Evolutionary conservation across 2,888 invertebrate genomes (phyloP).

Genomic region (Crepidodera aurea): DNA sequence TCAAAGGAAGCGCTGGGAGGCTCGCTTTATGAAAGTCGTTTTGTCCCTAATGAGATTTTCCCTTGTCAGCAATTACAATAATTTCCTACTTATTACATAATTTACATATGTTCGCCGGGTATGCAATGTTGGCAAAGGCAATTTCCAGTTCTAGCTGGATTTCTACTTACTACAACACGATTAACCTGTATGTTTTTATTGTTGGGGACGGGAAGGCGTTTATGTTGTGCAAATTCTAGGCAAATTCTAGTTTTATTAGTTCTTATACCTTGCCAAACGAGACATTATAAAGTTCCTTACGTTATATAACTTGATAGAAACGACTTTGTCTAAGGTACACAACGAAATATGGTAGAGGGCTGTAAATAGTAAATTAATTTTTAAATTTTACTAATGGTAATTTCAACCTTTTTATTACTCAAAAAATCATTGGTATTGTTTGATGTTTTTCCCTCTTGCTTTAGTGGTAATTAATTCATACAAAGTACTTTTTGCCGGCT

Average conservation of each 20-base stretch:
- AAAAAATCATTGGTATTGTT: too few relatives aligned
- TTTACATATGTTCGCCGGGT: constrained; percentile 54
- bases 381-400: too few relatives aligned
- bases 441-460: too few relatives aligned
- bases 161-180: constrained; percentile 10
- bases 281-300: too few relatives aligned
- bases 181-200: constrained; percentile 20
- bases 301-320: too few relatives aligned
- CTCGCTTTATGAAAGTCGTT: constrained; percentile 51
- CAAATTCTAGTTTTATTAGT: constrained; percentile 1
- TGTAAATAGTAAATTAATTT: too few relatives aligned
- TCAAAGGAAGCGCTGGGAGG: constrained; percentile 54
- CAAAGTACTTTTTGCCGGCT: too few relatives aligned
- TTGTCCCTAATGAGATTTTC: constrained; percentile 56
- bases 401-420: too few relatives aligned
- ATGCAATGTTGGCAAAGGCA: constrained; percentile 17
- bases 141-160: constrained; percentile 20
- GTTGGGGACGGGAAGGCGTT: neutral
- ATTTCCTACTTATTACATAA: constrained; percentile 54
- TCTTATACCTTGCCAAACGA: too few relatives aligned
- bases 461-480: too few relatives aligned
- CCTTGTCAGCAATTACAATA: constrained; percentile 55
- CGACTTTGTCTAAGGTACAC: too few relatives aligned
- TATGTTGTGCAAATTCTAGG: constrained; percentile 2
- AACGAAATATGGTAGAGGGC: too few relatives aligned